Evolutionary conservation across 2,888 invertebrate genomes (phyloP).

Genomic region (Marronus borbonicus): DNA sequence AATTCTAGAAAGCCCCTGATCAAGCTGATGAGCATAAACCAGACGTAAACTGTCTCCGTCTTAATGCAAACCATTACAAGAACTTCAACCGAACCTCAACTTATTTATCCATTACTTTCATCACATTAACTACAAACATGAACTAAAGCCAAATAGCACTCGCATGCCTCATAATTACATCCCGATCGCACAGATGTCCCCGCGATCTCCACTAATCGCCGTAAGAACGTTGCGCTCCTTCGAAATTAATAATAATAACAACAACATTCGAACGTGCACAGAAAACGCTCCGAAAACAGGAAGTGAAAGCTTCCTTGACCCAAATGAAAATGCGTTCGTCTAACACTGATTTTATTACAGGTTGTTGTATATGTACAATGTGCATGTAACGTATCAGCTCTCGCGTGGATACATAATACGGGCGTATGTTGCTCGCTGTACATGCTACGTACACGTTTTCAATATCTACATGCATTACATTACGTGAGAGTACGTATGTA

Average conservation of each 20-base stretch:
- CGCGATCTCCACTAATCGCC: not conserved
- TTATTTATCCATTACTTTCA: not conserved
- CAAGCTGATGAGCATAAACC: too few species aligned
- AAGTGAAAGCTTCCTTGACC: slow-evolving; percentile 68
- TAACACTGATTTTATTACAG: slow-evolving; percentile 46
- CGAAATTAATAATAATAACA: slow-evolving; percentile 28
- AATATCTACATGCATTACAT: not conserved
- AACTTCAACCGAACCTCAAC: too few species aligned
- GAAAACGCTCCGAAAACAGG: slow-evolving; percentile 58
- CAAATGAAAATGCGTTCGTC: slow-evolving; percentile 56
- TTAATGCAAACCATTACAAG: too few species aligned
- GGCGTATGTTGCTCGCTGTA: not conserved
- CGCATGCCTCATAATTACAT: not conserved
- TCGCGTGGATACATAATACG: slow-evolving; percentile 25
- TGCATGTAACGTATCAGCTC: slow-evolving; percentile 8
- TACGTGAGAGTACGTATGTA: not conserved
- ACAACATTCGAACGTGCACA: slow-evolving; percentile 39
- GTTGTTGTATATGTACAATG: slow-evolving; percentile 36
- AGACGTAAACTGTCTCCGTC: too few species aligned
- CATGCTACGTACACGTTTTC: not conserved
- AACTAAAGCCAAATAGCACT: too few species aligned
- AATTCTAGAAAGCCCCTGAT: too few species aligned
- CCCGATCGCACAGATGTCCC: not conserved
- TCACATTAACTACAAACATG: not conserved
- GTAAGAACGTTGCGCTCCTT: not conserved